Conservation (phyloP, 2,113 vertebrate species). For the Solea senegalensis region DNA sequence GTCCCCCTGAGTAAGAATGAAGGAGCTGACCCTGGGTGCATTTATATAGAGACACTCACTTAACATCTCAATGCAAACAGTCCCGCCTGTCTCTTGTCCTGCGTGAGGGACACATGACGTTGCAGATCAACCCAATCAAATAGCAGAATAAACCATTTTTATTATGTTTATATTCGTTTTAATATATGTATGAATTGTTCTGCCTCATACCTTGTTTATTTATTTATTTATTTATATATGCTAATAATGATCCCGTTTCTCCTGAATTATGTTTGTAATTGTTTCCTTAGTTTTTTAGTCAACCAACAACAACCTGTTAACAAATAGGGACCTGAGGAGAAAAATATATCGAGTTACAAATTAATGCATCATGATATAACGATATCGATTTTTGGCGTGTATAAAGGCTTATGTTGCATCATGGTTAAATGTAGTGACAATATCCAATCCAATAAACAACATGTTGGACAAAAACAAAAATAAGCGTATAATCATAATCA, state of each 20-base stretch:
- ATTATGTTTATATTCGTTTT: not conserved
- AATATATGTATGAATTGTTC: not conserved
- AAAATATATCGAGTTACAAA: too few species aligned
- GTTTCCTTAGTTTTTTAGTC: not conserved
- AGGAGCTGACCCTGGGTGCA: constrained; percentile 41
- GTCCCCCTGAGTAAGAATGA: constrained; percentile 45
- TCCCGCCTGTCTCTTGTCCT: constrained; percentile 53
- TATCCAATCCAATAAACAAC: constrained; percentile 16
- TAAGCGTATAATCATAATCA: constrained; percentile 67
- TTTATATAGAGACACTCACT: constrained; percentile 81
- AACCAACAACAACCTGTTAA: not conserved
- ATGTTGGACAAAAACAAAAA: constrained; percentile 64
- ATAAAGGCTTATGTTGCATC: too few species aligned
- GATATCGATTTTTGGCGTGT: too few species aligned
- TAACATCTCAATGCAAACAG: constrained; percentile 83
- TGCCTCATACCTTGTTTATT: too few species aligned
- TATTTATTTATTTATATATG: not conserved
- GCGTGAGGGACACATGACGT: constrained; percentile 47
- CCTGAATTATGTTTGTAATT: not conserved
- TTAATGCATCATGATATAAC: too few species aligned
- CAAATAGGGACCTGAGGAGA: not conserved
- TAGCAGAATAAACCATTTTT: not conserved
- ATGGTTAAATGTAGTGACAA: not conserved
- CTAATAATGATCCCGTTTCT: not conserved
- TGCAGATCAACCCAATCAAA: constrained; percentile 37